phyloP scores from a whole-genome alignment of 2,113 vertebrate genomes.

The Stigmatopora nigra region DNA sequence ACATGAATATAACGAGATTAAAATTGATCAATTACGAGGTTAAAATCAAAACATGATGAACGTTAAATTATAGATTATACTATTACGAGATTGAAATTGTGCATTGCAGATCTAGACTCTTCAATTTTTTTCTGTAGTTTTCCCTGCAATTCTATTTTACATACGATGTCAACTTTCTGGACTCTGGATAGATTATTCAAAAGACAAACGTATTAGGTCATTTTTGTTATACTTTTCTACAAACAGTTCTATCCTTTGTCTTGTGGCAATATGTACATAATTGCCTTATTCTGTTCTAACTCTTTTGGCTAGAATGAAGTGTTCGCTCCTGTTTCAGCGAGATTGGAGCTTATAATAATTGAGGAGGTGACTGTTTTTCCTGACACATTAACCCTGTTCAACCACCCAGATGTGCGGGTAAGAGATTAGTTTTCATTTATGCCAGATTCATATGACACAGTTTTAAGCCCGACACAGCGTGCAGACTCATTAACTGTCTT shows the following conservation, averaged over 20 bases:
- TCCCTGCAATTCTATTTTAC: neutral
- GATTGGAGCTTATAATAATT: conserved; percentile 85
- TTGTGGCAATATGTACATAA: too few species aligned
- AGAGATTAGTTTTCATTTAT: conserved; percentile 8
- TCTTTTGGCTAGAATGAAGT: conserved; percentile 66
- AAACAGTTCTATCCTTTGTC: neutral
- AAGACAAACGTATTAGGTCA: too few species aligned
- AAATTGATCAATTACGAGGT: too few species aligned
- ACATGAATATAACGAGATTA: too few species aligned
- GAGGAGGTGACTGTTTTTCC: conserved; percentile 85
- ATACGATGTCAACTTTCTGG: neutral
- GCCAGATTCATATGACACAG: neutral
- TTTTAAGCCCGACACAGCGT: neutral
- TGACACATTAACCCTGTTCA: conserved; percentile 78
- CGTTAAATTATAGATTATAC: too few species aligned
- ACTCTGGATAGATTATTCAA: too few species aligned
- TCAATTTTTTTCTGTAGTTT: too few species aligned
- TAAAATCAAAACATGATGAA: too few species aligned
- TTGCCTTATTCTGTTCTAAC: neutral
- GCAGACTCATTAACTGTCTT: too few species aligned
- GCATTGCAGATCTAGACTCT: too few species aligned
- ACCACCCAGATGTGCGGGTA: conserved; percentile 83
- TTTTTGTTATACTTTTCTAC: too few species aligned
- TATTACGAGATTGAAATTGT: too few species aligned
- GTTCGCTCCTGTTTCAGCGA: conserved; percentile 74